Evolutionary conservation across 2,888 invertebrate species (phyloP).

Genomic region (Tupiocoris notatus): DNA sequence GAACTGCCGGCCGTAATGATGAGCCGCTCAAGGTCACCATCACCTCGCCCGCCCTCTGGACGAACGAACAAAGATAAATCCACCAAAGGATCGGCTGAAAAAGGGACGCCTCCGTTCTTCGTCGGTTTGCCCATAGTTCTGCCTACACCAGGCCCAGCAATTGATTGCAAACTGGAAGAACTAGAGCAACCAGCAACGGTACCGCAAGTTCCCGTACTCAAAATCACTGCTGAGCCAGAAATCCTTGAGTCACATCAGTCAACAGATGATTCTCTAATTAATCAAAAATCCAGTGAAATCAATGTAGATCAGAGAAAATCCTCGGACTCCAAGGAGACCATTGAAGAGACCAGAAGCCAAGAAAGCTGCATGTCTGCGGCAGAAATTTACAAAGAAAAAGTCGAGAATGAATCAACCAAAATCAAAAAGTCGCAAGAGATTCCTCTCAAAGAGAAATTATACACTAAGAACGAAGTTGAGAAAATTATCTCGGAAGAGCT

Average conservation of each 20-base stretch:
- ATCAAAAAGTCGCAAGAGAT: conserved; percentile 1
- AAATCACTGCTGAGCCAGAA: neutral
- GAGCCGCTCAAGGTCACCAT: conserved; percentile 47
- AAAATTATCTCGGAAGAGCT: conserved; percentile 47
- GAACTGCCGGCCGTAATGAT: conserved; percentile 47
- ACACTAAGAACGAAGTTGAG: conserved; percentile 47
- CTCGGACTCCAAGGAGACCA: neutral
- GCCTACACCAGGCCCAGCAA: conserved; percentile 18
- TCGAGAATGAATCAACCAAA: neutral
- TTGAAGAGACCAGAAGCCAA: neutral
- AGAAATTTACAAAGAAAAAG: neutral
- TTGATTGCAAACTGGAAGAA: conserved; percentile 28
- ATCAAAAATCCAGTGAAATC: neutral
- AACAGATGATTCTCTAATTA: neutral
- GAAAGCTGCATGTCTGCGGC: neutral
- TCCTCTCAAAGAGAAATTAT: conserved; percentile 37
- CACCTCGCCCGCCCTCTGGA: conserved; percentile 44
- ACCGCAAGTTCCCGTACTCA: neutral
- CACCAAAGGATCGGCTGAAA: neutral
- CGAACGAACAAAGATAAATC: neutral
- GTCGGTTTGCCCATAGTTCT: conserved; percentile 31
- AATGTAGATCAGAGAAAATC: neutral
- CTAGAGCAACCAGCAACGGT: neutral
- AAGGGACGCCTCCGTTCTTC: conserved; percentile 25
- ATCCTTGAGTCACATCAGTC: neutral